Evolutionary conservation across 2,888 invertebrate genomes (phyloP), one percentile per base, ranked within the genome.

Genomic region (Cosmia pyralina): DNA sequence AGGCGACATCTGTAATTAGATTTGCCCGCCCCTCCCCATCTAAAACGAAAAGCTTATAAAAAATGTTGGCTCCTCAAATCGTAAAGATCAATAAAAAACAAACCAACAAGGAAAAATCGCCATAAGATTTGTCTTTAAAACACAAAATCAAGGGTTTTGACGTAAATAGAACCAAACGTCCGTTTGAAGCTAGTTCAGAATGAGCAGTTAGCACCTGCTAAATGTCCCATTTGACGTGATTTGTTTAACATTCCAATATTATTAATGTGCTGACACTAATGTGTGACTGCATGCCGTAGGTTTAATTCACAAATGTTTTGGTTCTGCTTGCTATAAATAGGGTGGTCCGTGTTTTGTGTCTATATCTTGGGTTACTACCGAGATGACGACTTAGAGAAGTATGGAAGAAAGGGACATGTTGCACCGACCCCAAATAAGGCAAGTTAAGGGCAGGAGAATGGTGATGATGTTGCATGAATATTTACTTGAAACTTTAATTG

Each of bases 221-320:
- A 57, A 46, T 73, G 64, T 65, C 79, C 34, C 73, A 69, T 79
- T 67, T 57, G 65, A 63, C 38, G 58, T 70, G 80, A 75, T 85
- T 72, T 83, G 81, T 77, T 83, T 79, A 72, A 70, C 72, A 85
- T 85, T 83, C 77, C 72, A 75, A 73, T 77, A 69, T 79, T 62
- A 72, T 62, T 75, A 74, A 83, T 85, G 72, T 53, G 58, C 53
- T 67, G 53, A 71, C 69, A 82, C 75, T 65, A 72, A 70, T 79
- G 64, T 46, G 65, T 60, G 34, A 53, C 28, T 60, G 67, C 63
- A 46, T 71, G 63, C 19, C 50, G 38, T 64, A 17, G 53, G 41
- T 71, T 77, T 60, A 73, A 64, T 82, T 68, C 60, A 65, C 60
- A 53, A 69, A 74, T 71, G 73, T 62, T 57, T 38, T 67, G 62